Base-by-base conservation (phyloP, 2,113 vertebrate species). In the Eretmochelys imbricata region DNA sequence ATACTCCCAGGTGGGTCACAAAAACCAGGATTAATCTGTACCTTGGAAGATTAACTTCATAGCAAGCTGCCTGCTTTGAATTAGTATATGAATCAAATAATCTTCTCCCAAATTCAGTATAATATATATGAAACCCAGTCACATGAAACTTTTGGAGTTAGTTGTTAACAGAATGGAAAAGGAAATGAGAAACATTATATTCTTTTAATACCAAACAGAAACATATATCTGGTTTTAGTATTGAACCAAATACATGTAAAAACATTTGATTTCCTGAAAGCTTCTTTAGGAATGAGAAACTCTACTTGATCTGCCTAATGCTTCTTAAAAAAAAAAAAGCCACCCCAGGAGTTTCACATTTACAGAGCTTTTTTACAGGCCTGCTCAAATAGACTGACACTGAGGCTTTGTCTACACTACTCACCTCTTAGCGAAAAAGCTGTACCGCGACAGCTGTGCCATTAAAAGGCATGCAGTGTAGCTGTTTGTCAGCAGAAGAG, bases 41-140 rank as follows among this genome's bases (percentile, higher is more conserved):
- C 80, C 78, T 89, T 94, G 84, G 78, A 95, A 96, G 88, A 96
- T 95, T 97, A 96, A 97, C 90, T 97, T 98, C 91, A 93, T 85
- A 54, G 85, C 53, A 91, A 94, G 93, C 49, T n/a, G 12, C 51
- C 25, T 92, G 69, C 84, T 97, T 89, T 93, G 85, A 93, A 90
- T 95, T 93, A 10, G 2, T 97, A 88, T 93, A 90, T 95, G 92
- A 97, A 95, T 95, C 92, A 97, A 87, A 88, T 75, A 87, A 38
- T 90, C 55, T 94, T 95, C 38, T 95, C 84, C 20, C 79, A 89
- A 55, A 87, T 72, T 65, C 84, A 87, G 35, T 89, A 82, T 85
- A 82, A 65, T 90, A 87, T 79, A 72, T 48, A 42, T 42, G 29
- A 97, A 96, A 89, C 29, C 5, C 72, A 86, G 81, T 87, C 92